phyloP scores from a whole-genome alignment of 1,140 invertebrate species.

The Oedothorax gibbosus region DNA sequence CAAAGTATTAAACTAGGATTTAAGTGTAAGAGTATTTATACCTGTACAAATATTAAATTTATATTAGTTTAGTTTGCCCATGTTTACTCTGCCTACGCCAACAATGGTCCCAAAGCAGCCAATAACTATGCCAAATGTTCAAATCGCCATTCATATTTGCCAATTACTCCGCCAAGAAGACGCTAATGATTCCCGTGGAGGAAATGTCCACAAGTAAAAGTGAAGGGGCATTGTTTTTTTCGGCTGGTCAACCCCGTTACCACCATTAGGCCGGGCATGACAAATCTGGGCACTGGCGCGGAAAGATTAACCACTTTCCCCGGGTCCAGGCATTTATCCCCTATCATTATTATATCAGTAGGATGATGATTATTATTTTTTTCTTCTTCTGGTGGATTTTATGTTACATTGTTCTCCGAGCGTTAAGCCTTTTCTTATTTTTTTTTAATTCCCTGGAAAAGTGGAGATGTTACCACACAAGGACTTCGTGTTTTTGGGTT shows the following conservation, averaged over 20 bases:
- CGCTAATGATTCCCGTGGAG: too few species aligned
- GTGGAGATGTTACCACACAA: background rate
- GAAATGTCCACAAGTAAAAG: too few species aligned
- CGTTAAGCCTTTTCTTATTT: slow-evolving; percentile 24
- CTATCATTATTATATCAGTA: slow-evolving; percentile 45
- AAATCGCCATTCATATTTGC: too few species aligned
- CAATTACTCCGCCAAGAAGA: too few species aligned
- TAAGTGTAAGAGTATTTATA: too few species aligned
- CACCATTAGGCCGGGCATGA: slow-evolving; percentile 39
- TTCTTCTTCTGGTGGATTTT: slow-evolving; percentile 9
- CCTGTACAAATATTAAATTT: too few species aligned
- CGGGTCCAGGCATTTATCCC: slow-evolving; percentile 37
- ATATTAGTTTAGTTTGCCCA: too few species aligned
- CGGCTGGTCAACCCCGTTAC: slow-evolving; percentile 21
- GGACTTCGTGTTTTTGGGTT: background rate
- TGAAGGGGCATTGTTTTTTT: too few species aligned
- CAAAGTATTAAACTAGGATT: too few species aligned
- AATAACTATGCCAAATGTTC: too few species aligned
- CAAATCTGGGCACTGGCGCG: slow-evolving; percentile 50
- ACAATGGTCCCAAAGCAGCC: too few species aligned
- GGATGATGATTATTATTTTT: background rate
- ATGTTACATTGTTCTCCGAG: slow-evolving; percentile 55
- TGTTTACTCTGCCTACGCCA: too few species aligned
- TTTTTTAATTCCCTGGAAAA: background rate
- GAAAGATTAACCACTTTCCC: slow-evolving; percentile 56